Evolutionary conservation across 2,797 vertebrate genomes (phyloP).

Genomic region (Hydrophis major): DNA sequence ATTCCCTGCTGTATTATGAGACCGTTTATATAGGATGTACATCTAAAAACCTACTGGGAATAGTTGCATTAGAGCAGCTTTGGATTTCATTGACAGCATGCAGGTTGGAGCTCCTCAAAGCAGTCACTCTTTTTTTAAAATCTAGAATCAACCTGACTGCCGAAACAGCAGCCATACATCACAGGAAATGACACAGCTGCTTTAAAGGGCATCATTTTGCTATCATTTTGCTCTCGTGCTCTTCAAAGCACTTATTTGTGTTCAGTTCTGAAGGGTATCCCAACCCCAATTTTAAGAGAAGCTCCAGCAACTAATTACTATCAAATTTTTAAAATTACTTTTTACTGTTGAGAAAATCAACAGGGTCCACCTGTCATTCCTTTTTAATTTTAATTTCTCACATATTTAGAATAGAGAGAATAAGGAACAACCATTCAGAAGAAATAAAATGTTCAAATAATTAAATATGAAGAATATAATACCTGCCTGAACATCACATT

Average conservation of each 20-base stretch:
- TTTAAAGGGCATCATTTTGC: neutral
- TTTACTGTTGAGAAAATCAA: neutral
- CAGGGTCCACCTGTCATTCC: neutral
- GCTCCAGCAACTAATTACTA: neutral
- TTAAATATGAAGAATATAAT: neutral
- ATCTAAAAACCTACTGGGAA: neutral
- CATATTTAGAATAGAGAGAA: neutral
- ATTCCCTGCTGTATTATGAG: neutral
- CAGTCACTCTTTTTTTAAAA: neutral
- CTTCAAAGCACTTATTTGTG: neutral
- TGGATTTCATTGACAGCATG: neutral
- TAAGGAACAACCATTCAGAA: neutral
- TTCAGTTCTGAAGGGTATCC: neutral
- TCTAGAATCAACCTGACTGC: neutral
- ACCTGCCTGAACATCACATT: neutral
- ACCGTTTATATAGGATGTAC: neutral
- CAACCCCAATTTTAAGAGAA: neutral
- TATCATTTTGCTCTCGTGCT: neutral
- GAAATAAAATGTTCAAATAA: neutral
- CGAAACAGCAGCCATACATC: neutral
- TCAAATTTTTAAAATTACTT: neutral
- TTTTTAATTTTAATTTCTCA: neutral
- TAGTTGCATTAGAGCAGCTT: neutral
- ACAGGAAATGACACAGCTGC: neutral
- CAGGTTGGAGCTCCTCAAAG: neutral